Evolutionary conservation across 2,113 vertebrate genomes (phyloP), one percentile per base, ranked within the genome.

Genomic region (Hucho hucho): DNA sequence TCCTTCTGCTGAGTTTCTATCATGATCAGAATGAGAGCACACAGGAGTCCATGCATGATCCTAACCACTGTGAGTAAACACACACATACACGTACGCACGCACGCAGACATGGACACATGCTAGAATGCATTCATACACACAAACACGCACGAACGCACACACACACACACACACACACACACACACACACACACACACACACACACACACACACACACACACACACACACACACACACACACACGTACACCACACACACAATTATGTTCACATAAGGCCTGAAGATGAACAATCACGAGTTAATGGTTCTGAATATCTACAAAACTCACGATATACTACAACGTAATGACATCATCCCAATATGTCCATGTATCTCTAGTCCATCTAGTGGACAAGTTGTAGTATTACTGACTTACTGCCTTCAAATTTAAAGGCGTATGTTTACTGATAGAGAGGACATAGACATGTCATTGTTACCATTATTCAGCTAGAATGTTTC

Each of bases 361-460:
- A n/a, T 11, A 25, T 65, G 47, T 75, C 3, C 6, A 0, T 28
- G 24, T 68, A 73, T 63, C 69, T 72, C 26, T 61, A 76, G 67
- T 73, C 25, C 80, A 72, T 75, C 80, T 47, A 74, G 79, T 81
- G 79, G 78, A 72, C 32, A 74, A 24, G 14, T 61, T 6, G 1
- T 0, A 1, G 49, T 53, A 53, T 53, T 53, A 53, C 49, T 7
- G 37, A 43, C 37, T 43, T 12, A 43, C 9, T 43, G 9, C 37
- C 37, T 43, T 43, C 37, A 43, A 43, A 9, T 43, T 5, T 43
- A 2, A 43, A 43, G 37, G 9, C 9, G 9, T 43, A 11, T 43
- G 37, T 43, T 43, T 12, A 43, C 37, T 43, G 37, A 43, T 9
- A 43, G 37, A 43, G 37, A 9, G 37, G 9, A 43, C 37, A 43